phyloP scores from a whole-genome alignment of 2,888 invertebrate genomes.

The Calameuta idolon region DNA sequence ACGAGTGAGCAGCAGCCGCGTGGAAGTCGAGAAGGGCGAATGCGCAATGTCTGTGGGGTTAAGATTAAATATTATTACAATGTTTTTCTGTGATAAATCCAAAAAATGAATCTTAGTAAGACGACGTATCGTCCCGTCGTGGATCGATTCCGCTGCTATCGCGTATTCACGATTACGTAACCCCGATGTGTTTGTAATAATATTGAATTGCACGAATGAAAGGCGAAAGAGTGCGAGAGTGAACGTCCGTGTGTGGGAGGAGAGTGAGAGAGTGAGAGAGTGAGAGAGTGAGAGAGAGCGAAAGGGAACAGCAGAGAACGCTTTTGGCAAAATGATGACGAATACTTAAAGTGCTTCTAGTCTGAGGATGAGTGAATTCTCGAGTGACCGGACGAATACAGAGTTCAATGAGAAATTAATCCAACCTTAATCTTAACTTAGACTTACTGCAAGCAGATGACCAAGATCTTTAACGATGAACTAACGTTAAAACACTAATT shows the following conservation, averaged over 20 bases:
- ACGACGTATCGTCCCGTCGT: constrained; percentile 7
- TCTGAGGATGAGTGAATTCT: background rate
- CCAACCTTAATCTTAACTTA: constrained; percentile 33
- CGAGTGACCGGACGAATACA: too few relatives aligned
- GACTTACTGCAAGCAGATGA: constrained; percentile 39
- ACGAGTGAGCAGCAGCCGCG: background rate
- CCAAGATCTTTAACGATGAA: constrained; percentile 43
- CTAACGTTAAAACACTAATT: constrained; percentile 28
- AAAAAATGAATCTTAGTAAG: constrained; percentile 36
- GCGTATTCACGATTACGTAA: constrained; percentile 10
- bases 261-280: background rate
- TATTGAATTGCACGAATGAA: constrained; percentile 21
- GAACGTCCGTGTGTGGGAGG: too few relatives aligned
- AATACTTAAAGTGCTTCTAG: constrained; percentile 3
- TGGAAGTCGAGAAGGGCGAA: background rate
- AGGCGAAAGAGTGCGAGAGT: background rate
- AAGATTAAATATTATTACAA: constrained; percentile 52
- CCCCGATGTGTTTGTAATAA: constrained; percentile 37
- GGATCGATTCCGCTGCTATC: constrained; percentile 17
- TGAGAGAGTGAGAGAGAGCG: too few relatives aligned
- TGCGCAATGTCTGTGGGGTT: background rate
- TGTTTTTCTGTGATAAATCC: constrained; percentile 66
- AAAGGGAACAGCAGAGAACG: constrained; percentile 1
- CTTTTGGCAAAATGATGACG: too few relatives aligned
- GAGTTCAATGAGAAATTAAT: constrained; percentile 23